Evolutionary conservation across 92 coral and sea anemone species (phyloP), one percentile per base, ranked within the genome.

Genomic region (Palythoa heliodiscus): DNA sequence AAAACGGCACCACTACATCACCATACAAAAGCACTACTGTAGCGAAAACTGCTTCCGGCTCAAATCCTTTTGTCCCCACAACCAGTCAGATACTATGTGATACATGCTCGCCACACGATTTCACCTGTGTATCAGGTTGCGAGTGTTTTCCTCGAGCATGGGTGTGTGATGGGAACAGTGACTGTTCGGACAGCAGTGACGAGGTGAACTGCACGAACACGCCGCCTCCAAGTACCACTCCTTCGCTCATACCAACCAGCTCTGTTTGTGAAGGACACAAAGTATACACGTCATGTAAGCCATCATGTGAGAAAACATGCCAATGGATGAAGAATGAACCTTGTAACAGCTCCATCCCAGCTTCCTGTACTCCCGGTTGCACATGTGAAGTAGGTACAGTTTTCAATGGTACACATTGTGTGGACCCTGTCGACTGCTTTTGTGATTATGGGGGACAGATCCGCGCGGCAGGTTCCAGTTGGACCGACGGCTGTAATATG

Each of bases 371-470:
- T 37, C 92, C 93, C 29, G 95, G 98, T 39, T 94, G 98, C 78
- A 82, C 87, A 70, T 94, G 98, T 76, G 90, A 93, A 53, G 86
- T 29, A 63, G 93, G 87, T 6, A 88, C 90, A 5, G 92, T 94
- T 64, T 94, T 94, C 76, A 94, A 94, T 73, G 98, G 98, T n/a
- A 92, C 98, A 7, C 87, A 75, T 20, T 94, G 98, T 16, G 93
- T 93, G 1, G 86, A 92, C n/a, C 95, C 98, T 11, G 78, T 72
- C 47, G 95, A 94, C n/a, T 94, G 98, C 67, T 70, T 90, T 55
- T 94, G 98, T 74, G 61, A 25, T 55, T 76, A 86, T 69, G 88
- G 88, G 53, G 92, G 92, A 3, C 83, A 43, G 38, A 83, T 73
- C 70, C 77, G 88, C 76, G 95, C 90, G 22, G 95, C 98, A 9